Base-by-base conservation (phyloP, 2,797 vertebrate genomes). In the Xyrichtys novacula region DNA sequence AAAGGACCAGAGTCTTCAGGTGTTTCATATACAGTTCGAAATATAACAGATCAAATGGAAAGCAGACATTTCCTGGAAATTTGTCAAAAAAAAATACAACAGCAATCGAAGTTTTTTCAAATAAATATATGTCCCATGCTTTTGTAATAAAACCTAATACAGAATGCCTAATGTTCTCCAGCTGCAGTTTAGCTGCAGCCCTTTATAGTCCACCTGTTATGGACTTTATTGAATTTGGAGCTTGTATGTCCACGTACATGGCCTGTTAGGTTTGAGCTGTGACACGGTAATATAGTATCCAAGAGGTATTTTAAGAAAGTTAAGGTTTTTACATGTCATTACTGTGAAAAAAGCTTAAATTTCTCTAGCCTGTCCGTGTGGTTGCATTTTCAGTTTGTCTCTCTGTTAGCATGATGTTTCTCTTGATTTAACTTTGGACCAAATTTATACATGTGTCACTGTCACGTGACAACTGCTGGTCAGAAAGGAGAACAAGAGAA, bases 11-110 rank as follows among this genome's bases (percentile, higher is more conserved):
- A 49, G 17, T 47, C 47, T 60, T 34, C 78, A 81, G 60, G 78
- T 84, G 78, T 84, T 78, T 80, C 74, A 80, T 82, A 83, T 56
- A 22, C 43, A 59, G 40, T 59, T 64, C 67, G 32, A 15, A 65
- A 59, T 52, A 54, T 55, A 50, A 49, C 23, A 22, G 44, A 11
- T 69, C 43, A 66, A 71, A 74, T 65, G 34, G 38, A 74, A 73
- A 71, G n/a, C 49, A 57, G 53, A 62, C 57, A 54, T 57, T 55
- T 46, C 16, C 25, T 11, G 23, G 46, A 65, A 59, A 60, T 46
- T 23, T 50, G 48, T 59, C 40, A 57, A 42, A n/a, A 57, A 42
- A n/a, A 8, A 14, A 46, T 0, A 46, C 25, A 68, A 56, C 40
- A 48, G 31, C 20, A 16, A n/a, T 28, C 1, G 26, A 44, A 43